Evolutionary conservation across 2,797 vertebrate species (phyloP).

Genomic region (Urosaurus nigricauda): DNA sequence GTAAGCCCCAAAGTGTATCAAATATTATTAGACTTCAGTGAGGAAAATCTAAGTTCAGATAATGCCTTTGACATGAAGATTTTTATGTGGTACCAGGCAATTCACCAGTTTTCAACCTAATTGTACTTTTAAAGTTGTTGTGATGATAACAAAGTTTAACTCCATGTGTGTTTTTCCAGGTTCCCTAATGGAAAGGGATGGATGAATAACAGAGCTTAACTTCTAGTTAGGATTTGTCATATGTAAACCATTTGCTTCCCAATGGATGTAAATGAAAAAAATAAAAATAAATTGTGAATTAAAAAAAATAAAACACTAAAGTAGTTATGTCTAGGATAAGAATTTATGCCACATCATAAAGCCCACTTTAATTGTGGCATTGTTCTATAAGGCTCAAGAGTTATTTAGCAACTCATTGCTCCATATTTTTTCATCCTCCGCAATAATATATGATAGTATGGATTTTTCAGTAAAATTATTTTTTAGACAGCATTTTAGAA

Average conservation of each 20-base stretch:
- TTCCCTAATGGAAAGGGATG: too few species aligned
- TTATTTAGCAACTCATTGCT: neutral
- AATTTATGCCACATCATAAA: neutral
- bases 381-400: neutral
- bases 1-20: neutral
- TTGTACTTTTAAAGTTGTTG: neutral
- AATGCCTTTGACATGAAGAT: neutral
- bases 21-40: neutral
- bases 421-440: neutral
- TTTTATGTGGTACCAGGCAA: neutral
- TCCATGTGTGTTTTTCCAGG: neutral
- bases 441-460: neutral
- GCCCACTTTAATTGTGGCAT: neutral
- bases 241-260: neutral
- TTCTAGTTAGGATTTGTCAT: neutral
- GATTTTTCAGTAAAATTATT: neutral
- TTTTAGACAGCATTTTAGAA: neutral
- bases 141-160: neutral
- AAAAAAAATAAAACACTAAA: neutral
- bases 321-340: neutral
- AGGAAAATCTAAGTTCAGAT: neutral
- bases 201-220: neutral
- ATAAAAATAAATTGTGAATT: neutral
- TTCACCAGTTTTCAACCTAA: neutral
- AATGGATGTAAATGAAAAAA: neutral